Conservation (phyloP, 2,113 vertebrate genomes). For the Pituophis catenifer region DNA sequence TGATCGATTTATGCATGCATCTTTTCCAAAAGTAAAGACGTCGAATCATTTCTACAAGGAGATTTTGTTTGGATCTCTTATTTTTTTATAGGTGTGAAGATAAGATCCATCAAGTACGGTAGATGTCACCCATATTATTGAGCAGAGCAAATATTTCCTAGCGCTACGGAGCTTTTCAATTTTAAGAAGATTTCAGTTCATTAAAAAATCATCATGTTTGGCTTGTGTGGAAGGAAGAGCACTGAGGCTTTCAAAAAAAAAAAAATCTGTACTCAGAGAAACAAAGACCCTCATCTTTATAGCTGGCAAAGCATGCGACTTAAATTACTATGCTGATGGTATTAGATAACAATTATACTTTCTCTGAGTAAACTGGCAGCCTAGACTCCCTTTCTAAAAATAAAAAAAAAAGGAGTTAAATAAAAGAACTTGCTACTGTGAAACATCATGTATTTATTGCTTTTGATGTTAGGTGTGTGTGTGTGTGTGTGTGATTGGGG, state of each 20-base stretch:
- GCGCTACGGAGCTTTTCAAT: background rate
- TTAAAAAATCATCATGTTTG: conserved; percentile 7
- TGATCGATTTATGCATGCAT: background rate
- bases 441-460: background rate
- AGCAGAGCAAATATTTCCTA: background rate
- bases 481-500: background rate
- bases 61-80: too few relatives aligned
- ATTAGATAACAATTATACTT: background rate
- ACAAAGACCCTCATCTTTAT: background rate
- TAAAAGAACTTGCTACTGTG: background rate
- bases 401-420: background rate
- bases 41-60: background rate
- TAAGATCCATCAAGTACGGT: background rate
- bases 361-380: background rate
- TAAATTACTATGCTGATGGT: background rate
- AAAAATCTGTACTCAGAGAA: background rate
- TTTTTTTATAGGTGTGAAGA: background rate
- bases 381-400: background rate
- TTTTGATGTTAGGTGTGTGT: background rate
- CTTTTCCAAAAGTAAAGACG: background rate
- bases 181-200: background rate
- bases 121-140: background rate
- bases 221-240: background rate
- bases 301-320: background rate
- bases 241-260: background rate